phyloP scores from a whole-genome alignment of 2,113 vertebrate genomes.

The Pontoporia blainvillei region DNA sequence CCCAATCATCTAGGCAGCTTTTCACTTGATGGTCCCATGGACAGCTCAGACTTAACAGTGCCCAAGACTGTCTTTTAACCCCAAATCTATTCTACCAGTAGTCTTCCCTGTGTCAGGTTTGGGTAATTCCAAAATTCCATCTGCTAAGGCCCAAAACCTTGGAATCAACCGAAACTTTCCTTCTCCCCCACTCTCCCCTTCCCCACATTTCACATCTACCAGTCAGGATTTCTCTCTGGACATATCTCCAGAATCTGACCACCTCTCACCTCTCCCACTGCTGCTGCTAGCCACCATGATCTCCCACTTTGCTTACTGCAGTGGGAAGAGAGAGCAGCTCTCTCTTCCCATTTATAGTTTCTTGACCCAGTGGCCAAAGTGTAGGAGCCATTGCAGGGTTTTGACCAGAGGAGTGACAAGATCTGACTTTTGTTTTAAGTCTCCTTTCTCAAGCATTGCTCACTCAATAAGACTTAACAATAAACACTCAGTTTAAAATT shows the following conservation, averaged over 20 bases:
- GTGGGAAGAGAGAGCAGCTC: not conserved
- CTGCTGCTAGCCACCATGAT: accelerated
- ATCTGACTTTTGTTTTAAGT: not conserved
- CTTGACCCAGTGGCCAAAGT: not conserved
- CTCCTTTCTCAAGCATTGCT: not conserved
- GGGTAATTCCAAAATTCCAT: not conserved
- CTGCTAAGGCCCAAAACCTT: not conserved
- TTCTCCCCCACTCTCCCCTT: too few relatives aligned
- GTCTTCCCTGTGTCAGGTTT: not conserved
- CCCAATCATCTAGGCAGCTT: accelerated
- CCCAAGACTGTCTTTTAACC: not conserved
- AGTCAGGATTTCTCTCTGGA: not conserved
- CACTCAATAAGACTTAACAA: not conserved
- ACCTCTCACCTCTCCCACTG: not conserved
- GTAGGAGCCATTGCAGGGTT: not conserved
- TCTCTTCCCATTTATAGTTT: not conserved
- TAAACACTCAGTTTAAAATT: not conserved
- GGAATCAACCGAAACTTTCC: not conserved
- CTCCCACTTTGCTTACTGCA: not conserved
- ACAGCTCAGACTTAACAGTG: not conserved
- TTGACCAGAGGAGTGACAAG: not conserved
- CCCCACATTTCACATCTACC: not conserved
- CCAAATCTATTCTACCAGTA: not conserved
- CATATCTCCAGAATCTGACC: not conserved
- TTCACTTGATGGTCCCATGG: not conserved